Conservation (phyloP, 1,140 invertebrate species). For the Heliconius hermathena region DNA sequence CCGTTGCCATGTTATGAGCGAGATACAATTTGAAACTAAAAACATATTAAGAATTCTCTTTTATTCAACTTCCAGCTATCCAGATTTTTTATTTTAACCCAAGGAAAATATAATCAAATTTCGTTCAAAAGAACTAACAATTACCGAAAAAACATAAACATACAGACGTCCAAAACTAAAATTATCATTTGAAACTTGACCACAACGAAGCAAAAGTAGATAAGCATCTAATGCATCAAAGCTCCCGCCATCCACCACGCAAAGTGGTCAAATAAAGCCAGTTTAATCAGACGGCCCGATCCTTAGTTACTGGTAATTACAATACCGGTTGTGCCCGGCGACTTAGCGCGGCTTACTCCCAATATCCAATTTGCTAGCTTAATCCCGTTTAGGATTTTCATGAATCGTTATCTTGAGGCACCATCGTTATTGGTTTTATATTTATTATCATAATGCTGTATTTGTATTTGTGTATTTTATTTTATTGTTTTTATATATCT, state of each 20-base stretch:
- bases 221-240: background rate
- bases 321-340: slow-evolving; percentile 65
- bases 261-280: slow-evolving; percentile 58
- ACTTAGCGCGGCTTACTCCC: slow-evolving; percentile 66
- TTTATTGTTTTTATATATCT: no score
- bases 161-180: no score
- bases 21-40: no score
- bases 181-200: background rate
- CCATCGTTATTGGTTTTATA: slow-evolving; percentile 14
- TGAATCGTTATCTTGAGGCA: slow-evolving; percentile 53
- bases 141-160: background rate
- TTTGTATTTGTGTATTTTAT: no score
- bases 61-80: no score
- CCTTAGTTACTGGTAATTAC: slow-evolving; percentile 77
- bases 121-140: background rate
- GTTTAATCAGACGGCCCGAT: slow-evolving; percentile 63
- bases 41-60: no score
- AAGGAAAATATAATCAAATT: no score
- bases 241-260: slow-evolving; percentile 4
- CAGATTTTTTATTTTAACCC: no score
- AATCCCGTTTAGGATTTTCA: slow-evolving; percentile 74
- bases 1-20: no score
- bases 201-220: background rate
- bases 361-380: slow-evolving; percentile 73
- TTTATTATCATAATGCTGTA: background rate